A percentile compares a stretch with the other conserved stretches of the same genome.
Evolutionary conservation across 2,797 vertebrate genomes (phyloP).

Genomic region (Gymnoscopelus microlampas): DNA sequence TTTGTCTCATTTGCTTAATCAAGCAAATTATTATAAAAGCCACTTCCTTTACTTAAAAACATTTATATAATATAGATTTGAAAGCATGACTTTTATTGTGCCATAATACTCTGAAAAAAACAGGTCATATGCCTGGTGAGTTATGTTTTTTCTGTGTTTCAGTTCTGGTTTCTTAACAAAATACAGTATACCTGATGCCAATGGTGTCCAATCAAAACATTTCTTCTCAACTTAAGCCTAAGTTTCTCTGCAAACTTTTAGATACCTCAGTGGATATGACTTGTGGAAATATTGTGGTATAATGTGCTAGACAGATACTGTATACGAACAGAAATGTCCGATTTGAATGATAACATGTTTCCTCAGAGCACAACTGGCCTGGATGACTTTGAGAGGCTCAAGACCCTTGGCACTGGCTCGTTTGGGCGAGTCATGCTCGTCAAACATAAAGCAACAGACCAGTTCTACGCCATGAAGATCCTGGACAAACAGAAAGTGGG

Average conservation of each 20-base stretch:
- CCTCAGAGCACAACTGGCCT: constrained; percentile 93
- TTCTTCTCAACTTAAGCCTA: too few species aligned
- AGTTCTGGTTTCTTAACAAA: not conserved
- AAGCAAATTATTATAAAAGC: too few species aligned
- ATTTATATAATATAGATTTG: constrained; percentile 5
- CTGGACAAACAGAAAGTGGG: constrained; percentile 98
- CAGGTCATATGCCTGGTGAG: not conserved
- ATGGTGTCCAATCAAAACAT: not conserved
- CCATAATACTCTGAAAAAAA: constrained; percentile 22
- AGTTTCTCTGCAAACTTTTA: too few species aligned
- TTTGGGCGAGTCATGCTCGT: constrained; percentile 99
- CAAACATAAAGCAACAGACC: constrained; percentile 95
- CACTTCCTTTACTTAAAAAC: constrained; percentile 33
- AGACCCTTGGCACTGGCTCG: constrained; percentile 97
- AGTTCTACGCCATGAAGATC: constrained; percentile 99
- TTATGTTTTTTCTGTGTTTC: constrained; percentile 10
- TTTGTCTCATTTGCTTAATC: not conserved
- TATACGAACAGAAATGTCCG: constrained; percentile 3
- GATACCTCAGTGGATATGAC: too few species aligned
- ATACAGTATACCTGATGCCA: not conserved
- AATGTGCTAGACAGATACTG: too few species aligned
- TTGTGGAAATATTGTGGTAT: too few species aligned
- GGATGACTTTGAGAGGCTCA: constrained; percentile 97
- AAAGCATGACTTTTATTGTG: constrained; percentile 1
- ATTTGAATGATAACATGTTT: constrained; percentile 43